phyloP scores from a whole-genome alignment of 2,113 vertebrate genomes.

The Tetraodon nigroviridis region DNA sequence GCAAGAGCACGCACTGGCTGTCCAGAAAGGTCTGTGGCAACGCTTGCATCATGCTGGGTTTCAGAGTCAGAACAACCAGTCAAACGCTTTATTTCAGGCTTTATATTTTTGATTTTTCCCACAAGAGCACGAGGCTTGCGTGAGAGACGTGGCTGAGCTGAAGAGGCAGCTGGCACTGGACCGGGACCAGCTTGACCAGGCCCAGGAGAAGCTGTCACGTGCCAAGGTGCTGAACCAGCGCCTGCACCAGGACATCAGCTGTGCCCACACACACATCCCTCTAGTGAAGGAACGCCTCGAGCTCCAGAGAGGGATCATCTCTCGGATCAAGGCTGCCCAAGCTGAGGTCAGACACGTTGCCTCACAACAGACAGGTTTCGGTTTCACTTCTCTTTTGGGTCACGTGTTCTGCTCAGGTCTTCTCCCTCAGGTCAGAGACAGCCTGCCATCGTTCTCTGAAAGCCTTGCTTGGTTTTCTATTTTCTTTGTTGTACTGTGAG shows the following conservation, averaged over 20 bases:
- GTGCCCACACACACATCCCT: slow-evolving; percentile 72
- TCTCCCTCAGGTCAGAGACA: no score
- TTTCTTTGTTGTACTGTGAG: no score
- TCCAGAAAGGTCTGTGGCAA: slow-evolving; percentile 74
- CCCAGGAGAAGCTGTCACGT: slow-evolving; percentile 52
- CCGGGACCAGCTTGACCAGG: slow-evolving; percentile 39
- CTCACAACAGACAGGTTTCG: neutral
- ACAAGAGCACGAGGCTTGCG: slow-evolving; percentile 74
- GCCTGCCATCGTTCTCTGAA: no score
- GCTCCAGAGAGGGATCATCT: slow-evolving; percentile 58
- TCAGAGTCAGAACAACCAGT: neutral
- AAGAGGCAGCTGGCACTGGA: slow-evolving; percentile 68
- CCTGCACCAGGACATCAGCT: slow-evolving; percentile 68
- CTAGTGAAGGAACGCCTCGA: slow-evolving; percentile 76
- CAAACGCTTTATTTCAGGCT: neutral
- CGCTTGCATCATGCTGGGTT: neutral
- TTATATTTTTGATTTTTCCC: slow-evolving; percentile 9
- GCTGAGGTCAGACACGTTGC: slow-evolving; percentile 58
- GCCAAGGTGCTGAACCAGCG: slow-evolving; percentile 59
- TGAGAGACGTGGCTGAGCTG: slow-evolving; percentile 72
- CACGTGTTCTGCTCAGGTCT: no score
- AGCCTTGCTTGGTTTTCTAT: no score
- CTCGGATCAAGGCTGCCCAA: slow-evolving; percentile 43
- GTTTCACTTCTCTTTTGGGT: no score
- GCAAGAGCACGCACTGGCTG: slow-evolving; percentile 68